These are phyloP conservation scores for Dolichotis patagonum DNA, from an alignment of 2,113 vertebrate genomes.

Conservation along the genomic window DNA sequence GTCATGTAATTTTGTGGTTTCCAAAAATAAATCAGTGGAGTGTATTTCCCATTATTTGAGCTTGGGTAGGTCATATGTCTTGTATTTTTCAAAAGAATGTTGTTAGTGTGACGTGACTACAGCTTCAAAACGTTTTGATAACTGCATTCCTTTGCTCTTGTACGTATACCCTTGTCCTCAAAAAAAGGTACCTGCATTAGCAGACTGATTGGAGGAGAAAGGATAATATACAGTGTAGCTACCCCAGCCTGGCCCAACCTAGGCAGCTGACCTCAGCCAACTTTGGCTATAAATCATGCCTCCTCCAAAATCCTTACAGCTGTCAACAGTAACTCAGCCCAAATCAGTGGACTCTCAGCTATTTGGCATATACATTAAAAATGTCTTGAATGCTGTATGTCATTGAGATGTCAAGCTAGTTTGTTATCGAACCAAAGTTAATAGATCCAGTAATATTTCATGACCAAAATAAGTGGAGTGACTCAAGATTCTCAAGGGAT, in stretches of 20 bases:
- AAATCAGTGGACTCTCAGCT: not conserved
- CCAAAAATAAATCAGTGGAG: not conserved
- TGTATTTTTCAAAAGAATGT: not conserved
- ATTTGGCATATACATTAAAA: not conserved
- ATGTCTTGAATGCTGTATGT: not conserved
- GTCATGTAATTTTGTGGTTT: not conserved
- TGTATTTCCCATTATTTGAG: not conserved
- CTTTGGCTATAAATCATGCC: not conserved
- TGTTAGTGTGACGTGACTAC: not conserved
- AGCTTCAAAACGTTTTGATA: not conserved
- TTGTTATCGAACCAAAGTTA: conserved; percentile 31
- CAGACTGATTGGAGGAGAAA: not conserved
- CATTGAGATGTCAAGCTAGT: not conserved
- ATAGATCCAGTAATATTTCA: conserved; percentile 19
- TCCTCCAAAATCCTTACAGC: not conserved
- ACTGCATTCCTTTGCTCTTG: not conserved
- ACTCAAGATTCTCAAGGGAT: conserved; percentile 11
- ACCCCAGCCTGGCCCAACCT: not conserved
- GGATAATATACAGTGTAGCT: not conserved
- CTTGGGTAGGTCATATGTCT: not conserved
- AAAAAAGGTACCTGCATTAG: not conserved
- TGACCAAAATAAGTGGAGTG: conserved; percentile 28
- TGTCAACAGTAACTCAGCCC: not conserved
- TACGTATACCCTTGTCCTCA: too few relatives aligned
- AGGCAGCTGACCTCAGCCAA: not conserved